Conservation (phyloP, 2,113 vertebrate genomes). For the Labrus mixtus region DNA sequence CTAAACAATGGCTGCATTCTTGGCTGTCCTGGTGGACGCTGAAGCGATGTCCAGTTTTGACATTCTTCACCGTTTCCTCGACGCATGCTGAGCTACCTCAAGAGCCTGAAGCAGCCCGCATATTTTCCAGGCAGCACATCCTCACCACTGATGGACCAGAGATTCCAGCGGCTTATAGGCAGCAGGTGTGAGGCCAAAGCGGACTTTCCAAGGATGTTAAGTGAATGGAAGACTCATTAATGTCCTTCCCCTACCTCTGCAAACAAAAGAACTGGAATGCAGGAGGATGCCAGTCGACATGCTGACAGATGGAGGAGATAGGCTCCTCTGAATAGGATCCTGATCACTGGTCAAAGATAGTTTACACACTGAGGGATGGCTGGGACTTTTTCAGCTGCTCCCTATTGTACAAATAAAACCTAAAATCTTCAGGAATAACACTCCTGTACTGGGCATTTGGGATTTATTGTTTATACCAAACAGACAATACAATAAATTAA, state of each 20-base stretch:
- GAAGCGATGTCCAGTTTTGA: conserved; percentile 68
- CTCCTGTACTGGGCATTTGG: conserved; percentile 10
- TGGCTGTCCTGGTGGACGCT: conserved; percentile 73
- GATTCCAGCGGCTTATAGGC: conserved; percentile 72
- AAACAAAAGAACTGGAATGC: conserved; percentile 86
- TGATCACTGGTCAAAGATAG: conserved; percentile 74
- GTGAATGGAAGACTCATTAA: conserved; percentile 79
- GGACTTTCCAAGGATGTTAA: conserved; percentile 86
- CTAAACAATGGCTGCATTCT: conserved; percentile 83
- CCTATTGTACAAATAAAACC: conserved; percentile 54
- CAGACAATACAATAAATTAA: conserved; percentile 37
- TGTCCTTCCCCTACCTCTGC: conserved; percentile 76
- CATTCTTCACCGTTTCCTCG: conserved; percentile 82
- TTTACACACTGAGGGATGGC: conserved; percentile 51
- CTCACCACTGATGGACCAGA: conserved; percentile 60
- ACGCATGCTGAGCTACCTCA: conserved; percentile 68
- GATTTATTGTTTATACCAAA: conserved; percentile 42
- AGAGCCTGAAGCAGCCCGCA: conserved; percentile 57
- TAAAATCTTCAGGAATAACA: conserved; percentile 29
- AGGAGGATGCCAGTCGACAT: conserved; percentile 80
- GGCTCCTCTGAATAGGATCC: conserved; percentile 68
- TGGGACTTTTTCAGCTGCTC: conserved; percentile 66
- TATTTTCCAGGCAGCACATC: conserved; percentile 81
- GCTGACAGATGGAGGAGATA: conserved; percentile 80
- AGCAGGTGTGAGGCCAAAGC: conserved; percentile 81